phyloP scores from a whole-genome alignment of 2,797 vertebrate genomes.

The Muscicapa striata region DNA sequence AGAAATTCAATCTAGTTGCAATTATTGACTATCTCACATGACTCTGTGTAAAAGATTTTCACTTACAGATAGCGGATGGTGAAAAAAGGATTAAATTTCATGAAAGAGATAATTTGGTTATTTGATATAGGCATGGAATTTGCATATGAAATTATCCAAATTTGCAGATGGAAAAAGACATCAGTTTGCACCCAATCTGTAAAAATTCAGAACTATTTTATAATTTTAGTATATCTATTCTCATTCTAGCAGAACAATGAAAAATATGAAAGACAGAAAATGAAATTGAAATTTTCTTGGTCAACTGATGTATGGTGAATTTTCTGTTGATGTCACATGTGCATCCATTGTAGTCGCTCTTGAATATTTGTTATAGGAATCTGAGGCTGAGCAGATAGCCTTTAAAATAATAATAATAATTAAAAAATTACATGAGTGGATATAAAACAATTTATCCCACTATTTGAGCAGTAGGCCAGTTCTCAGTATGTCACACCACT shows the following conservation, averaged over 20 bases:
- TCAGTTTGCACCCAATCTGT: background rate
- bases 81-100: background rate
- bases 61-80: fast-evolving
- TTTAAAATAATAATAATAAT: background rate
- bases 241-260: background rate
- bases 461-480: background rate
- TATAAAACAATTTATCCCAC: background rate
- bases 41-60: background rate
- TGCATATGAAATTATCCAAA: background rate
- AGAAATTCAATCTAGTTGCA: background rate
- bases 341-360: background rate
- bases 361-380: background rate
- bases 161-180: background rate
- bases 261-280: background rate
- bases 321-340: background rate
- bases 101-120: background rate
- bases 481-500: background rate
- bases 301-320: fast-evolving
- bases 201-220: background rate
- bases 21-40: background rate
- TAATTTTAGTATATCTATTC: background rate
- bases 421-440: background rate
- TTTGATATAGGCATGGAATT: background rate
- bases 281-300: background rate
- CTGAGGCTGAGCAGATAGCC: background rate